Base-by-base conservation (phyloP, 2,797 vertebrate genomes). In the Hemibagrus guttatus region DNA sequence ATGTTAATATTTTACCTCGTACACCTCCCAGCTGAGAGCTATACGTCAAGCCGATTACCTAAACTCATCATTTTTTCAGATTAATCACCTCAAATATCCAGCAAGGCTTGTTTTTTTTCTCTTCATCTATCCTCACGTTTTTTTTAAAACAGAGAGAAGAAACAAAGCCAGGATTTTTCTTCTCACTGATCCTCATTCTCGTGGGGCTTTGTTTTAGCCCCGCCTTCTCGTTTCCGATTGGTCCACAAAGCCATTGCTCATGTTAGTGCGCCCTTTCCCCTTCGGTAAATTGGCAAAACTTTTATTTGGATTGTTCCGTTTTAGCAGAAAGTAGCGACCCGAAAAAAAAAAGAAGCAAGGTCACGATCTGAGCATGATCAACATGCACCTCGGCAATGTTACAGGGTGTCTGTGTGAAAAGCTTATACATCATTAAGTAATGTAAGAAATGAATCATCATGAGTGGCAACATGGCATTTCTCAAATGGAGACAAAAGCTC, bases 171-270 rank as follows among this genome's bases (percentile, higher is more conserved):
- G 9, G 23, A 61, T n/a, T 28, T 17, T 17, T 35, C 28, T 68
- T 0, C 0, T 12, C 6, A 39, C 16, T 8, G 16, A 3, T 3
- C 49, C 5, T 46, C 3, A 5, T 31, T n/a, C n/a, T n/a, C n/a
- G n/a, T n/a, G n/a, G n/a, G n/a, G 74, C 17, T 19, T n/a, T 4
- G 35, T 39, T 7, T 28, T 19, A 28, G 74, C 54, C 28, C 54
- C 54, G 19, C 54, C n/a, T 49, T 31, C 49, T 74, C 3, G 5
- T 49, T 52, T 75, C 17, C 5, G 3, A 28, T 28, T 63, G 61
- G 61, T 28, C 7, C 28, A 35, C 31, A 1, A 35, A 64, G 28
- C n/a, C 63, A 4, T 13, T 19, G 58, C 14, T 0, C 6, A 21
- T 13, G 39, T 13, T 21, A 13, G 69, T 26, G 11, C 1, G 46